Conservation (phyloP, 2,888 invertebrate species). For the Melanchra persicariae region DNA sequence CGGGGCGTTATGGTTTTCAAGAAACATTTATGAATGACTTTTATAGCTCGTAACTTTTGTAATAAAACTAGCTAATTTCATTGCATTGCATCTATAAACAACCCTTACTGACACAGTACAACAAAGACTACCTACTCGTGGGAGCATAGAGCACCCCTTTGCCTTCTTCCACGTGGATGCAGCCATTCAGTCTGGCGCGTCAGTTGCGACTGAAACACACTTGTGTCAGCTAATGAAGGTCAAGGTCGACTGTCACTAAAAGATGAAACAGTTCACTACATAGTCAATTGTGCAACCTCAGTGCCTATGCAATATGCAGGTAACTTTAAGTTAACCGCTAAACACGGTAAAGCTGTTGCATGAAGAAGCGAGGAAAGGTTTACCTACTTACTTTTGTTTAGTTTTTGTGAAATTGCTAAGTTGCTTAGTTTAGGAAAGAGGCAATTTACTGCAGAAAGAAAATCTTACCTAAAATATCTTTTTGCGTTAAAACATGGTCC, state of each 20-base stretch:
- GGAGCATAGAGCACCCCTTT: slow-evolving; percentile 9
- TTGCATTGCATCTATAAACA: not conserved
- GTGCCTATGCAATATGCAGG: slow-evolving; percentile 18
- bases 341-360: not conserved
- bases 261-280: slow-evolving; percentile 23
- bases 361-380: not conserved
- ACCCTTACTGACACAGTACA: not conserved
- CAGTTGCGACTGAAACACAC: slow-evolving; percentile 22
- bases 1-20: not conserved
- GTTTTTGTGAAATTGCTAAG: too few species aligned
- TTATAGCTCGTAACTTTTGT: not conserved
- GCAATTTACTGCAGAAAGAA: too few species aligned
- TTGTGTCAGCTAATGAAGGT: slow-evolving; percentile 42
- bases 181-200: slow-evolving; percentile 22
- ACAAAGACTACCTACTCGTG: not conserved
- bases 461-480: too few species aligned
- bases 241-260: slow-evolving; percentile 25
- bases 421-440: too few species aligned
- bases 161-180: slow-evolving; percentile 45
- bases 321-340: slow-evolving; percentile 8
- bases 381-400: too few species aligned
- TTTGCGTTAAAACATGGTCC: too few species aligned
- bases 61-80: slow-evolving; percentile 13
- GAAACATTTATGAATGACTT: not conserved
- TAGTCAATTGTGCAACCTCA: not conserved